phyloP scores from a whole-genome alignment of 2,797 vertebrate species.

The Taeniopygia guttata region DNA sequence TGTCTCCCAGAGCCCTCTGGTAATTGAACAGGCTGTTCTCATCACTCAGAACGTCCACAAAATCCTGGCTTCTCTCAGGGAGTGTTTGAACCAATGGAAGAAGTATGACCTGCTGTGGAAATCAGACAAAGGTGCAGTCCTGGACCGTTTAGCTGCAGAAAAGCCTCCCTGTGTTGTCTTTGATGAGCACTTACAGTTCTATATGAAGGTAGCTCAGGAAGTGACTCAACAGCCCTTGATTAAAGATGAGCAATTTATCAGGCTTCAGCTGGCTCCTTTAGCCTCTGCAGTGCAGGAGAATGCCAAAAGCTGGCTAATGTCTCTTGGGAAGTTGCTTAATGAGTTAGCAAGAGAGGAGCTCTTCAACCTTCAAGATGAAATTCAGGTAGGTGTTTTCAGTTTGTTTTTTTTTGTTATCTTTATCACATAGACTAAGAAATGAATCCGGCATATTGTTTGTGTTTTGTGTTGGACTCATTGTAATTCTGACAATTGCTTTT shows the following conservation, averaged over 20 bases:
- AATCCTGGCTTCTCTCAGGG: slow-evolving; percentile 77
- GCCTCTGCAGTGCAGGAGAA: slow-evolving; percentile 78
- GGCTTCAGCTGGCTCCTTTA: slow-evolving; percentile 84
- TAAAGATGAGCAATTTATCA: slow-evolving; percentile 82
- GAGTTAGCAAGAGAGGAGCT: slow-evolving; percentile 84
- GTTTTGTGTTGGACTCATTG: neutral
- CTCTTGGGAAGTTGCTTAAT: slow-evolving; percentile 85
- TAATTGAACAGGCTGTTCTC: slow-evolving; percentile 79
- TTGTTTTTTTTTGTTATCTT: neutral
- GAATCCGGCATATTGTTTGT: neutral
- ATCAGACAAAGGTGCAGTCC: slow-evolving; percentile 80
- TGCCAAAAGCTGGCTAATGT: slow-evolving; percentile 83
- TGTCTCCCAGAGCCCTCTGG: slow-evolving; percentile 79
- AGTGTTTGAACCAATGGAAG: slow-evolving; percentile 84
- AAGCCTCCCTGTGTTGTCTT: slow-evolving; percentile 83
- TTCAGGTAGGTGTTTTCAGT: slow-evolving; percentile 75
- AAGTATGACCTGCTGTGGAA: slow-evolving; percentile 88
- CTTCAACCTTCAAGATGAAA: slow-evolving; percentile 78
- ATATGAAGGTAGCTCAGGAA: slow-evolving; percentile 76
- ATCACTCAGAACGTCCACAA: slow-evolving; percentile 83
- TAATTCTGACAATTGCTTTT: neutral
- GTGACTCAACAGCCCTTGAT: slow-evolving; percentile 75
- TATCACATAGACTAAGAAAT: neutral
- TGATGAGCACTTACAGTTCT: slow-evolving; percentile 88
- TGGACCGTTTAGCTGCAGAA: slow-evolving; percentile 86